phyloP scores from a whole-genome alignment of 2,888 invertebrate genomes.

The Digitonthophagus gazella region DNA sequence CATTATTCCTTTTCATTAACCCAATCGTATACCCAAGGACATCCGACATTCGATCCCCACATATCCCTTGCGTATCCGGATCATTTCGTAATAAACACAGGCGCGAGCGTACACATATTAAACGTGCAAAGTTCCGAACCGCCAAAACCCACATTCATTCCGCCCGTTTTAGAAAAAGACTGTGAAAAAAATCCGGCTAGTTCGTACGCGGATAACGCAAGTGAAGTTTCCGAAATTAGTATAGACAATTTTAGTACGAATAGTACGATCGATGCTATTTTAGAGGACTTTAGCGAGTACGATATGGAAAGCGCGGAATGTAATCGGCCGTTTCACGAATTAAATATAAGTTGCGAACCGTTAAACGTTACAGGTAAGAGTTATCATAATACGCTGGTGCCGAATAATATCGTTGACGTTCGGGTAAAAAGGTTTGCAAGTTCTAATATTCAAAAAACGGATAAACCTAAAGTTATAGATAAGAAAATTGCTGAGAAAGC shows the following conservation, averaged over 20 bases:
- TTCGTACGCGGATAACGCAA: slow-evolving; percentile 43
- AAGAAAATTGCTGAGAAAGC: slow-evolving; percentile 67
- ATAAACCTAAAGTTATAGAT: slow-evolving; percentile 47
- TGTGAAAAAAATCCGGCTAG: slow-evolving; percentile 34
- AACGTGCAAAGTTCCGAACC: slow-evolving; percentile 47
- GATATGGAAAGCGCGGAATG: slow-evolving; percentile 50
- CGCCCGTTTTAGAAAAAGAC: slow-evolving; percentile 40
- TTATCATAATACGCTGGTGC: slow-evolving; percentile 49
- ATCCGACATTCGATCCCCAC: slow-evolving; percentile 57
- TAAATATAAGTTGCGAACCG: slow-evolving; percentile 52
- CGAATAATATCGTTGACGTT: slow-evolving; percentile 47
- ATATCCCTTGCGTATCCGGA: slow-evolving; percentile 49
- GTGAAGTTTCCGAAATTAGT: slow-evolving; percentile 48
- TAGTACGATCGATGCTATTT: slow-evolving; percentile 49
- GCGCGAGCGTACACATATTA: slow-evolving; percentile 51
- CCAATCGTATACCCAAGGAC: slow-evolving; percentile 71
- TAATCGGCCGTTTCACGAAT: slow-evolving; percentile 51
- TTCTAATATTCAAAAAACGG: slow-evolving; percentile 35
- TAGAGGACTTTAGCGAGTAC: slow-evolving; percentile 52
- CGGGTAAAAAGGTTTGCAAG: slow-evolving; percentile 47
- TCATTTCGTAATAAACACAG: slow-evolving; percentile 50
- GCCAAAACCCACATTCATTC: slow-evolving; percentile 29
- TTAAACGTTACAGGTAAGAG: slow-evolving; percentile 51
- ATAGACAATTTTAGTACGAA: slow-evolving; percentile 46
- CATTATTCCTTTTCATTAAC: slow-evolving; percentile 89